phyloP scores from a whole-genome alignment of 1,140 invertebrate genomes.

The Drosophila funebris region DNA sequence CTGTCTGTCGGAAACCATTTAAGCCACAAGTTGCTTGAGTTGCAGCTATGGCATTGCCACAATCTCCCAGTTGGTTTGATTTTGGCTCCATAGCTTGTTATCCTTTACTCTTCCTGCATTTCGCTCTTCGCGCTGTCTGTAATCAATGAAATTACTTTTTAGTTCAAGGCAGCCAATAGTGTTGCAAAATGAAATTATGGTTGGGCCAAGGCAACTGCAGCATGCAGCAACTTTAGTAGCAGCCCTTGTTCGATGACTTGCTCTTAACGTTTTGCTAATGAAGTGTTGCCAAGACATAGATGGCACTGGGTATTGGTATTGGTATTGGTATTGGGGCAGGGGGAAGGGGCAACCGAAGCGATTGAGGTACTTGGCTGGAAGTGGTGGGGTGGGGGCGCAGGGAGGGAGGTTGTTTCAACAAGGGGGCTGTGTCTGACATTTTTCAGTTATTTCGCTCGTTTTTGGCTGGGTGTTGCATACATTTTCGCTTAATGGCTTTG shows the following conservation, averaged over 20 bases:
- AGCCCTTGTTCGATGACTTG: conserved; percentile 13
- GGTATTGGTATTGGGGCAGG: too few relatives aligned
- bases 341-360: too few relatives aligned
- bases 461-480: conserved; percentile 71
- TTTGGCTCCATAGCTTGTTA: conserved; percentile 58
- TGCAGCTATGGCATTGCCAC: conserved; percentile 37
- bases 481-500: conserved; percentile 81
- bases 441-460: conserved; percentile 64
- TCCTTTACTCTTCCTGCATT: conserved; percentile 37
- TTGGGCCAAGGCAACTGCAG: conserved; percentile 27
- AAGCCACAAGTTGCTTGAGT: conserved; percentile 20
- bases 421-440: conserved; percentile 53
- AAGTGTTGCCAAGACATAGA: conserved; percentile 66
- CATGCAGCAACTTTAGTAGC: conserved; percentile 10
- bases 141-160: conserved; percentile 82
- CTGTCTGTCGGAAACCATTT: neutral
- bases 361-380: too few relatives aligned
- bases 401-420: too few relatives aligned
- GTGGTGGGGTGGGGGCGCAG: too few relatives aligned
- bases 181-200: conserved; percentile 79
- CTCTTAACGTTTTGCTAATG: conserved; percentile 72
- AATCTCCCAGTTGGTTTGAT: conserved; percentile 61
- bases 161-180: conserved; percentile 72
- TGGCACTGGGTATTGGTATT: conserved; percentile 13
- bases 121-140: conserved; percentile 35